Base-by-base conservation (phyloP, 2,888 invertebrate genomes). In the Acanthococcus lagerstroemiae region DNA sequence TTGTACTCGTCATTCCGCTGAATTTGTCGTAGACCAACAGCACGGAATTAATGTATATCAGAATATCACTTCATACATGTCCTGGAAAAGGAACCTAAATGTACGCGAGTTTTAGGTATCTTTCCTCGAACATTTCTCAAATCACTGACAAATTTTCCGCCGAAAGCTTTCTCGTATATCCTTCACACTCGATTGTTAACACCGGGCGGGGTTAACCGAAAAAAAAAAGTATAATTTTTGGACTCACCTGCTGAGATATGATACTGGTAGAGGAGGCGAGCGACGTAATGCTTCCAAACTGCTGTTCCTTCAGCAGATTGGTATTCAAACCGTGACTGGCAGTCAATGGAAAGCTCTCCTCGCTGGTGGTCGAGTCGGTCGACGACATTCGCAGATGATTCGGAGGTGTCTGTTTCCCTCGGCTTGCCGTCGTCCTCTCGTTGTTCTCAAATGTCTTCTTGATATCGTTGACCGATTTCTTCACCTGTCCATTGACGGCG, bases 221-320 rank as follows among this genome's bases (percentile, higher is more conserved):
- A 52, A 52, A 21, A 19, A 21, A 52, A 52, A 19, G 15, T 9
- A 52, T 9, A 22, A 21, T 5, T 21, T 69, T n/a, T n/a, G n/a
- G n/a, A n/a, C n/a, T 72, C 73, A 77, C 77, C 75, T 81, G 80
- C 66, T 80, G 80, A 6, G 81, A 81, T 70, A 81, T 81, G 27
- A 81, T 74, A 70, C 81, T 81, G 12, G 81, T 81, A 48, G 80
- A 80, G 15, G 81, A 81, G 0, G 81, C 81, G 27, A 82, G 72
- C 1, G 81, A 82, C 17, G 80, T 81, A 70, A 81, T 80, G 70
- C 80, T 80, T 7, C 81, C 81, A 70, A 80, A 81, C 70, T 80
- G 80, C 30, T 76, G 76, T 70, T 77, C 77, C 65, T 75, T 74
- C 68, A 72, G 71, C 12, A 67, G 45, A 67, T 74, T 75, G 55